These are phyloP conservation scores for Xenopus borealis DNA, from an alignment of 2,113 vertebrate genomes.

Conservation along the genomic window DNA sequence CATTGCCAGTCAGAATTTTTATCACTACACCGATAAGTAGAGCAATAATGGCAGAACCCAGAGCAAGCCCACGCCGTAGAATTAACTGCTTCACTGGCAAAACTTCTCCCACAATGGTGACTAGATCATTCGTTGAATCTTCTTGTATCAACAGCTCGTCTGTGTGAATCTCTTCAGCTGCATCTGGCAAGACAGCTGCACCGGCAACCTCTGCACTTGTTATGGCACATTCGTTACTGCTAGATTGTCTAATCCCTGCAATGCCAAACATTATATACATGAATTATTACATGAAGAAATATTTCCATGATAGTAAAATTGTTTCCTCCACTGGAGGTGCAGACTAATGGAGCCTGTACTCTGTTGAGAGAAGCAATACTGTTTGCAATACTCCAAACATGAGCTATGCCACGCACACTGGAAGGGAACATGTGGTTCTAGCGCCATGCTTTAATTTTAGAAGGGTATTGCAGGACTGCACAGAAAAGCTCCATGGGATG, in stretches of 20 bases:
- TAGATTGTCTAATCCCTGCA: not conserved
- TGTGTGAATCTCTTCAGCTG: conserved; percentile 2
- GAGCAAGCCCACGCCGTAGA: conserved; percentile 11
- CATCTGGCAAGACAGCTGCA: conserved; percentile 26
- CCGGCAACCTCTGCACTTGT: conserved; percentile 1
- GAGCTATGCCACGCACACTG: no score
- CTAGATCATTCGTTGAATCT: not conserved
- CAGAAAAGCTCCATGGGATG: no score
- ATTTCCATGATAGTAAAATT: no score
- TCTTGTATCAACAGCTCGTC: conserved; percentile 13
- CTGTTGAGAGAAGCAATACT: no score
- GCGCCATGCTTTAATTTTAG: no score
- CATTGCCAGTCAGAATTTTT: conserved; percentile 24
- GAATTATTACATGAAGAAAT: no score
- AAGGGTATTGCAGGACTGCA: no score
- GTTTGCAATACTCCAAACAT: no score
- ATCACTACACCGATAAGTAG: conserved; percentile 24
- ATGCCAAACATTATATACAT: not conserved
- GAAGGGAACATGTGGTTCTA: no score
- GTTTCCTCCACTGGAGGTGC: no score
- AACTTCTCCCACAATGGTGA: not conserved
- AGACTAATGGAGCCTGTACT: no score
- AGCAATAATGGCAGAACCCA: not conserved
- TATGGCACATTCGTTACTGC: not conserved
- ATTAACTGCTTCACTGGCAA: conserved; percentile 36